Evolutionary conservation across 2,113 vertebrate genomes (phyloP).

Genomic region (Mellivora capensis): DNA sequence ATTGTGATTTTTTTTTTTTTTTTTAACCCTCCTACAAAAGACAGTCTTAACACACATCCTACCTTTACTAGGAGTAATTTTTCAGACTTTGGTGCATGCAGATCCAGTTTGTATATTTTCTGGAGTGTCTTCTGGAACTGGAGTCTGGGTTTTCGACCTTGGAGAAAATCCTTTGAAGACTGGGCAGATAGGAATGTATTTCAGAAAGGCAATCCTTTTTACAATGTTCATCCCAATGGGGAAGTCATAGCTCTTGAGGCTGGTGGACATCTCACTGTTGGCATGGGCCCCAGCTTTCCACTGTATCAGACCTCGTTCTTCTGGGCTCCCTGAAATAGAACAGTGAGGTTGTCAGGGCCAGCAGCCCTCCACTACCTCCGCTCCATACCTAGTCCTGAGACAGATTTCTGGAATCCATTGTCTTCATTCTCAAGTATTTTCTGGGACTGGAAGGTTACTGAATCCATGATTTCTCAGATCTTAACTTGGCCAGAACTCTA

Average conservation of each 20-base stretch:
- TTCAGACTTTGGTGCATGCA: conserved; percentile 85
- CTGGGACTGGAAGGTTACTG: background rate
- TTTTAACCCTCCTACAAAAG: background rate
- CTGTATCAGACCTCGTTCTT: conserved; percentile 90
- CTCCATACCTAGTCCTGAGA: background rate
- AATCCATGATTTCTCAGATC: background rate
- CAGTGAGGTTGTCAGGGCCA: background rate
- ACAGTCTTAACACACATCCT: background rate
- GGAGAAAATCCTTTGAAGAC: conserved; percentile 88
- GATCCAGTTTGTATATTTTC: conserved; percentile 35
- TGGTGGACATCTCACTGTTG: conserved; percentile 72
- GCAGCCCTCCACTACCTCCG: background rate
- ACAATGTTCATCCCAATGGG: conserved; percentile 90
- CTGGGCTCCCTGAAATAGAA: conserved; percentile 82
- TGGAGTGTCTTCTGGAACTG: background rate
- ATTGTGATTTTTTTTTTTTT: background rate
- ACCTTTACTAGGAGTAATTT: conserved; percentile 15
- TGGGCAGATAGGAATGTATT: conserved; percentile 90
- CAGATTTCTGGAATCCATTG: background rate
- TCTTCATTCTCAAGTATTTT: background rate
- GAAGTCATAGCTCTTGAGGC: conserved; percentile 89
- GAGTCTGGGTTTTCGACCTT: background rate
- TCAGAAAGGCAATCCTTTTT: conserved; percentile 81
- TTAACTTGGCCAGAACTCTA: background rate
- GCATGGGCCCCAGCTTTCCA: conserved; percentile 87